phyloP scores from a whole-genome alignment of 2,797 vertebrate genomes.

The Hyperoplus immaculatus region DNA sequence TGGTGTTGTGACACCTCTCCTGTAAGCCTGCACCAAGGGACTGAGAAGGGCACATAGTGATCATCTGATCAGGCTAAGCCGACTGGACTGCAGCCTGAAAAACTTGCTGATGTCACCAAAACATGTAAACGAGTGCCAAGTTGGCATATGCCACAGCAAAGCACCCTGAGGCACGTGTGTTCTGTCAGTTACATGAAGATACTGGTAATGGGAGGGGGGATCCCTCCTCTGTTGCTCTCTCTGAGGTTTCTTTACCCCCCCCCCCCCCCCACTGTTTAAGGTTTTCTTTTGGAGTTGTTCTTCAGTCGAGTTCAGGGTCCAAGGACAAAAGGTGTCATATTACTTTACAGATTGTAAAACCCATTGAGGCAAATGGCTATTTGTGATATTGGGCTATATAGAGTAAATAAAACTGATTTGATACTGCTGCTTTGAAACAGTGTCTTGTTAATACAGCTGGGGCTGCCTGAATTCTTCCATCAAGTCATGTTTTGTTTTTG shows the following conservation, averaged over 20 bases:
- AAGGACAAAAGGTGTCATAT: too few species aligned
- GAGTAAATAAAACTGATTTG: too few species aligned
- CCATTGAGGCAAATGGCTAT: too few species aligned
- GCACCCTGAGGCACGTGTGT: neutral
- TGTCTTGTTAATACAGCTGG: neutral
- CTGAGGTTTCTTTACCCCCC: too few species aligned
- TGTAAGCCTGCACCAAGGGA: constrained; percentile 16
- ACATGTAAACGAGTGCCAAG: constrained; percentile 2
- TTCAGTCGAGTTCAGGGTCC: too few species aligned
- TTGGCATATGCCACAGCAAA: constrained; percentile 17
- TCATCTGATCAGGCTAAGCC: constrained; percentile 16
- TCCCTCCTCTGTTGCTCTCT: too few species aligned
- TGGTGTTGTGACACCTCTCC: neutral
- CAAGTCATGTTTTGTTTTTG: constrained; percentile 39
- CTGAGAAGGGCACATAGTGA: constrained; percentile 37
- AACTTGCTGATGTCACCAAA: constrained; percentile 15
- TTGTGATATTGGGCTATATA: too few species aligned
- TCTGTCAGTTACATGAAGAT: neutral
- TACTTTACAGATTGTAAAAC: too few species aligned
- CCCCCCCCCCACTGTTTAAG: too few species aligned
- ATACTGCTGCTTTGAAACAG: neutral
- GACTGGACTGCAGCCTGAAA: constrained; percentile 22
- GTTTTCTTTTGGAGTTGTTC: too few species aligned
- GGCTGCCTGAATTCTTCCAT: constrained; percentile 3
- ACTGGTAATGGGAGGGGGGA: too few species aligned